A percentile compares a stretch with the other conserved stretches of the same genome.
These are phyloP conservation scores for Pelusios castaneus DNA, from an alignment of 2,113 vertebrate genomes.

Conservation along the genomic window DNA sequence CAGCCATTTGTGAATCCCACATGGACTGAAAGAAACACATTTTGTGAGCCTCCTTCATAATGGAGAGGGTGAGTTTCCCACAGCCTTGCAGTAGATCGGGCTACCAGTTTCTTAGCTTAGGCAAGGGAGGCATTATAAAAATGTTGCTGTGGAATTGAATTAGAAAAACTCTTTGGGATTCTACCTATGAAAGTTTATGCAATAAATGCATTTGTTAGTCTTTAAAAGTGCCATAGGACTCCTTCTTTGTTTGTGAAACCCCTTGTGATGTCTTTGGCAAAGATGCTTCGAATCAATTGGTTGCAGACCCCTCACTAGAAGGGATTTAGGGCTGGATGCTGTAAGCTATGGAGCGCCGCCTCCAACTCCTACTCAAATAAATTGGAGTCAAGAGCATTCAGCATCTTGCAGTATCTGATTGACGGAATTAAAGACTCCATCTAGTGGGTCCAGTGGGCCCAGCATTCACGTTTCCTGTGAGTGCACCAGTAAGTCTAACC, in stretches of 20 bases:
- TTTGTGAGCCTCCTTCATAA: no score
- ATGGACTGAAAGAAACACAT: not conserved
- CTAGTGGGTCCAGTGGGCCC: not conserved
- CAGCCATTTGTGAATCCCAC: accelerated
- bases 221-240: no score
- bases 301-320: not conserved
- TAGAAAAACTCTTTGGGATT: not conserved
- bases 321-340: not conserved
- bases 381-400: not conserved
- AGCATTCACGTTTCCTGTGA: not conserved
- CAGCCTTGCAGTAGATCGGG: accelerated
- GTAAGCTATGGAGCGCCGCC: not conserved
- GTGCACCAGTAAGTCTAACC: not conserved
- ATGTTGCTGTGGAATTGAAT: not conserved
- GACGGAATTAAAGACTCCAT: not conserved
- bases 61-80: not conserved
- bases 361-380: not conserved
- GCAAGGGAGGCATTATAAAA: not conserved
- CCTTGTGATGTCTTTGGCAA: not conserved
- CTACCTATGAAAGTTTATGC: no score
- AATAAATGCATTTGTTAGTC: no score
- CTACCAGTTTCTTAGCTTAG: accelerated
- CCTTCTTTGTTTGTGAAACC: not conserved
- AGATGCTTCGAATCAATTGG: not conserved
- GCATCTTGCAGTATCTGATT: not conserved